A percentile compares a stretch with the other conserved stretches of the same genome.
Conservation (phyloP, 2,888 invertebrate species). For the Linnaemya vulpina region DNA sequence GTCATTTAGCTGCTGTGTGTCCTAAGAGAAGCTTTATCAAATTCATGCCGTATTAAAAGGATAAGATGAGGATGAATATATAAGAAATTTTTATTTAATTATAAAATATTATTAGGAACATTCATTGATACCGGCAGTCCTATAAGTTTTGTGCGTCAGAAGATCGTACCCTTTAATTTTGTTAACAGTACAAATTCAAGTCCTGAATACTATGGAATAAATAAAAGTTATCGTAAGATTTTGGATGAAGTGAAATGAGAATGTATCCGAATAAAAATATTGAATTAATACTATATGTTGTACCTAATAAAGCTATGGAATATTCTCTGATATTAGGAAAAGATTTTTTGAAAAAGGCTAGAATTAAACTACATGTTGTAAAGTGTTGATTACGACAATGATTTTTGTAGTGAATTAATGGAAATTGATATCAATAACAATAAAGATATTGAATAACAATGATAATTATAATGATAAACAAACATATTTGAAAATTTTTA, state of each 20-base stretch:
- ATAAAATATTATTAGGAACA: constrained; percentile 59
- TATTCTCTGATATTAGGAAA: constrained; percentile 60
- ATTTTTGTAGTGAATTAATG: too few species aligned
- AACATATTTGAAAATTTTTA: constrained; percentile 34
- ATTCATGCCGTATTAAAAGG: constrained; percentile 47
- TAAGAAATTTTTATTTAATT: constrained; percentile 67
- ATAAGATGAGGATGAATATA: constrained; percentile 55
- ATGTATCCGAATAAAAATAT: constrained; percentile 44
- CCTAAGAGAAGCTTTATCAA: constrained; percentile 38
- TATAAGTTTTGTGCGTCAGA: constrained; percentile 50
- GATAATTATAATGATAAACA: constrained; percentile 12
- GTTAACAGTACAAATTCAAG: neutral
- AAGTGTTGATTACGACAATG: constrained; percentile 39
- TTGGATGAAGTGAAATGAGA: constrained; percentile 51
- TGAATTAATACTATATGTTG: constrained; percentile 63
- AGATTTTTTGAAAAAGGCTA: constrained; percentile 53
- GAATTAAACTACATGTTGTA: constrained; percentile 23
- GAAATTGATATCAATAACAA: too few species aligned
- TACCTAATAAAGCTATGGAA: constrained; percentile 61
- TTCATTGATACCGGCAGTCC: constrained; percentile 69
- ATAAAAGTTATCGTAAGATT: constrained; percentile 45
- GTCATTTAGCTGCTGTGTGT: constrained; percentile 61
- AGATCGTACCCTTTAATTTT: constrained; percentile 57
- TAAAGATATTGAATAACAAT: constrained; percentile 22
- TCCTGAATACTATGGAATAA: constrained; percentile 52